Evolutionary conservation across 1,140 invertebrate genomes (phyloP).

Genomic region (Rhopalosiphum padi): DNA sequence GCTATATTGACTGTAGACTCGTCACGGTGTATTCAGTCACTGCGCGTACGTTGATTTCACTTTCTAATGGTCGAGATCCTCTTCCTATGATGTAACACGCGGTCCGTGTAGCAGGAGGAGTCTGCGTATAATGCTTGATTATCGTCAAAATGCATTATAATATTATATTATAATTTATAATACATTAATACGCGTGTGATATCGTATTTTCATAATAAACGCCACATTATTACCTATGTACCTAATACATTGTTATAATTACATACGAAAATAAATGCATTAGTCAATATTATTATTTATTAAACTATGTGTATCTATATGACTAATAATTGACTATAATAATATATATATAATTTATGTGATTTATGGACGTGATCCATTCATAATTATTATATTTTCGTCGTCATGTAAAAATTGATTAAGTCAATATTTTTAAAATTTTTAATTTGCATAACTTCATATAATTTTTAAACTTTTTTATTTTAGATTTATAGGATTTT

Average conservation of each 20-base stretch:
- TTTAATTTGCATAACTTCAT: too few relatives aligned
- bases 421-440: too few relatives aligned
- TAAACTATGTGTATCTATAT: too few relatives aligned
- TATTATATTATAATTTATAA: neutral
- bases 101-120: neutral
- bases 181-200: neutral
- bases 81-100: conserved; percentile 52
- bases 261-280: neutral
- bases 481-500: too few relatives aligned
- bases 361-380: too few relatives aligned
- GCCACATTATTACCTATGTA: neutral
- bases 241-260: neutral
- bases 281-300: too few relatives aligned
- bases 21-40: conserved; percentile 30
- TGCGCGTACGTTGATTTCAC: conserved; percentile 51
- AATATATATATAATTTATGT: too few relatives aligned
- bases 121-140: neutral
- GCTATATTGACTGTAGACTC: conserved; percentile 17
- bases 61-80: conserved; percentile 55
- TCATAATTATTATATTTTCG: too few relatives aligned
- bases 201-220: neutral
- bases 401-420: too few relatives aligned
- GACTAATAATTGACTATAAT: too few relatives aligned
- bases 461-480: too few relatives aligned
- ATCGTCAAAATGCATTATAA: neutral